phyloP scores from a whole-genome alignment of 2,797 vertebrate species.

The Brachymystax lenok region DNA sequence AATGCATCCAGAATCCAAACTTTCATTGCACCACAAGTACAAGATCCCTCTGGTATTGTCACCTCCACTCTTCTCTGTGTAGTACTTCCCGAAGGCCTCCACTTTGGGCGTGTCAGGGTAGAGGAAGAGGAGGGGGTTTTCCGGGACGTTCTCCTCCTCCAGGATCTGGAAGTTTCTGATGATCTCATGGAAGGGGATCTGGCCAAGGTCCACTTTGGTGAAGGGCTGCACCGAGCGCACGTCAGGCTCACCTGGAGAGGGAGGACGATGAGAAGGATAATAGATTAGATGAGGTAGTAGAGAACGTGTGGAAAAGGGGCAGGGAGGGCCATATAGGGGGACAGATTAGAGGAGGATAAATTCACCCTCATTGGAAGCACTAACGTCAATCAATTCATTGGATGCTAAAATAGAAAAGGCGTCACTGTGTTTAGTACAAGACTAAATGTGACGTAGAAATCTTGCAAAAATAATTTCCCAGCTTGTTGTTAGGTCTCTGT shows the following conservation, averaged over 20 bases:
- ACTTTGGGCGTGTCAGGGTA: slow-evolving; percentile 85
- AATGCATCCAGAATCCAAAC: background rate
- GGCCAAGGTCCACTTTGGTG: slow-evolving; percentile 78
- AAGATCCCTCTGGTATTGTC: slow-evolving; percentile 8
- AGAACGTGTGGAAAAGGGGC: background rate
- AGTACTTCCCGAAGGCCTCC: slow-evolving; percentile 86
- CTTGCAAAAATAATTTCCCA: background rate
- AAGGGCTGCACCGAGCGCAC: slow-evolving; percentile 87
- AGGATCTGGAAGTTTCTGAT: slow-evolving; percentile 86
- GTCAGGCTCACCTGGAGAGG: slow-evolving; percentile 67
- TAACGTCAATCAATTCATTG: background rate
- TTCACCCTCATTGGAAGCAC: background rate
- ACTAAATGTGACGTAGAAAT: background rate
- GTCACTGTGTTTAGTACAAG: too few species aligned
- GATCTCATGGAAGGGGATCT: slow-evolving; percentile 89
- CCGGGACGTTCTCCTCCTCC: slow-evolving; percentile 80
- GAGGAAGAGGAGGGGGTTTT: slow-evolving; percentile 86
- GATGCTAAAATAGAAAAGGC: background rate
- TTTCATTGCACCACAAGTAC: background rate
- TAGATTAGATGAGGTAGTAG: background rate
- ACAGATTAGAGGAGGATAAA: background rate
- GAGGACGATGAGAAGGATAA: slow-evolving; percentile 1
- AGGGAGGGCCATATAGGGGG: background rate
- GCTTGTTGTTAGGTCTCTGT: background rate
- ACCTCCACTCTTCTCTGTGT: slow-evolving; percentile 74